Conservation (phyloP, 1,140 invertebrate species). For the Aphelenchoides fujianensis region DNA sequence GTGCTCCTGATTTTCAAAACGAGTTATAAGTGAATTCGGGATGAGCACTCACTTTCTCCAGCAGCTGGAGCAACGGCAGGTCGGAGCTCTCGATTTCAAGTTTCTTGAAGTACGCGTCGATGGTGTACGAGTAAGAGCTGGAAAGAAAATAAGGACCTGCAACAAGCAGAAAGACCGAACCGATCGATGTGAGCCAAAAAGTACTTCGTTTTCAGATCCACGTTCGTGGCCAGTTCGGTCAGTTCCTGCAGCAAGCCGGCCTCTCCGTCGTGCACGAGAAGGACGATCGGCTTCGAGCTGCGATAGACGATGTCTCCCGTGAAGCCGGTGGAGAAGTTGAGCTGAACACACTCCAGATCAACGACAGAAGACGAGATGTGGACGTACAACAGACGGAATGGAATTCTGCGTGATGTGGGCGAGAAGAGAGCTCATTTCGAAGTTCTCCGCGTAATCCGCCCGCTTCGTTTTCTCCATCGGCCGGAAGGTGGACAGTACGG, state of each 20-base stretch:
- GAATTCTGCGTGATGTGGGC: constrained; percentile 34
- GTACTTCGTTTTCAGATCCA: constrained; percentile 1
- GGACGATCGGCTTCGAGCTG: constrained; percentile 6
- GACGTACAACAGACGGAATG: constrained; percentile 32
- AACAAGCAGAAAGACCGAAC: too few relatives aligned
- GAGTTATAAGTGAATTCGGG: not conserved
- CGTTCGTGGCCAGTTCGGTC: not conserved
- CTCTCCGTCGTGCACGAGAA: constrained; percentile 24
- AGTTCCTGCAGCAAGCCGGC: constrained; percentile 13
- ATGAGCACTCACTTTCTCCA: constrained; percentile 19
- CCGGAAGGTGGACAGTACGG: constrained; percentile 26
- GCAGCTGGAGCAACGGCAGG: not conserved
- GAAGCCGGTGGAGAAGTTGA: constrained; percentile 33
- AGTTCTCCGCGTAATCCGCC: constrained; percentile 19
- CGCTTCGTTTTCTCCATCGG: constrained; percentile 18
- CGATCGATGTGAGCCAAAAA: constrained; percentile 21
- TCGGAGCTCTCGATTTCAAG: not conserved
- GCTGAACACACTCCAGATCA: constrained; percentile 11
- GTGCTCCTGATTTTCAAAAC: constrained; percentile 2
- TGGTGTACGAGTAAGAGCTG: constrained; percentile 10
- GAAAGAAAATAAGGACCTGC: constrained; percentile 1
- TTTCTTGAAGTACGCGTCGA: not conserved
- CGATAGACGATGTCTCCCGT: constrained; percentile 30
- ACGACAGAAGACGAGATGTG: not conserved
- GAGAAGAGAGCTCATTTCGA: constrained; percentile 33